These are phyloP conservation scores for Molorchus minor DNA, from an alignment of 2,888 invertebrate species.

Conservation along the genomic window DNA sequence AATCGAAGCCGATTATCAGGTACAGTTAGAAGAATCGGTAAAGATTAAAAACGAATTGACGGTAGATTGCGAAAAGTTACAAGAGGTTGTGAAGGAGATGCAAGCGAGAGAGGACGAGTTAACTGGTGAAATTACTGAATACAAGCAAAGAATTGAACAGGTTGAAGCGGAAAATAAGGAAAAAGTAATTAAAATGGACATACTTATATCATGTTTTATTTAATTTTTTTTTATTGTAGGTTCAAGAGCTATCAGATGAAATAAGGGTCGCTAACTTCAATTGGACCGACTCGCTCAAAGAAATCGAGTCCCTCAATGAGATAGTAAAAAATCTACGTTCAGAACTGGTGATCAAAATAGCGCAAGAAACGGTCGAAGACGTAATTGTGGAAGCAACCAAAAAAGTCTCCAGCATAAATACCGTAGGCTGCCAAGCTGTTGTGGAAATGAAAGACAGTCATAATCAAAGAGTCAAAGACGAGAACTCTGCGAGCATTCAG, in stretches of 20 bases:
- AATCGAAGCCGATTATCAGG: slow-evolving; percentile 64
- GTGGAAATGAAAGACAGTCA: background rate
- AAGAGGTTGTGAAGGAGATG: slow-evolving; percentile 59
- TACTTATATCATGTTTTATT: background rate
- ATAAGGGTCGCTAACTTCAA: slow-evolving; percentile 25
- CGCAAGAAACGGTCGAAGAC: slow-evolving; percentile 38
- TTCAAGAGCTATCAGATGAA: slow-evolving; percentile 28
- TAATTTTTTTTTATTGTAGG: slow-evolving; percentile 16
- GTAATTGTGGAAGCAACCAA: slow-evolving; percentile 40
- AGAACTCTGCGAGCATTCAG: background rate
- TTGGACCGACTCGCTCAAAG: slow-evolving; percentile 16
- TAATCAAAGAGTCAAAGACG: background rate
- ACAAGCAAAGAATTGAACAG: slow-evolving; percentile 36
- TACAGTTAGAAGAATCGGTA: slow-evolving; percentile 58
- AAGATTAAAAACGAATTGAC: slow-evolving; percentile 55
- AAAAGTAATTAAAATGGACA: slow-evolving; percentile 2
- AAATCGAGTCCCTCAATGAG: slow-evolving; percentile 50
- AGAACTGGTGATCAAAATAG: slow-evolving; percentile 40
- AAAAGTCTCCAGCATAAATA: slow-evolving; percentile 25
- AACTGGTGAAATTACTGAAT: slow-evolving; percentile 37
- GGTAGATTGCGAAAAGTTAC: slow-evolving; percentile 59
- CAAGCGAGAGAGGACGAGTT: slow-evolving; percentile 45
- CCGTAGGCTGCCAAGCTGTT: slow-evolving; percentile 31
- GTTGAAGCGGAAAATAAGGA: slow-evolving; percentile 30
- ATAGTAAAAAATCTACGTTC: slow-evolving; percentile 33